phyloP scores from a whole-genome alignment of 1,140 invertebrate species.

The Pomacea maculata region DNA sequence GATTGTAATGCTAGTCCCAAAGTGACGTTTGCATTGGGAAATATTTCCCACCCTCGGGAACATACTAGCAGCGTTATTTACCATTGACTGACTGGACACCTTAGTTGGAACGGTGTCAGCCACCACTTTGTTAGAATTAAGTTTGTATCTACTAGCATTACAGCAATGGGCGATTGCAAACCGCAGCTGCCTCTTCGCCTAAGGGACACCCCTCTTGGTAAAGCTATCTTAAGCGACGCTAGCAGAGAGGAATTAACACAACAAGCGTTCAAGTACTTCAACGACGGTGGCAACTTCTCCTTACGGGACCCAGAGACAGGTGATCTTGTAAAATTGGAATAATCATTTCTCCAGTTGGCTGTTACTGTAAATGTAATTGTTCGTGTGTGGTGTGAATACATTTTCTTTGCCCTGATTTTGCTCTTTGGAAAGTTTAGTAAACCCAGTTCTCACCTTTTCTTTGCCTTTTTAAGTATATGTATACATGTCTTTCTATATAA shows the following conservation, averaged over 20 bases:
- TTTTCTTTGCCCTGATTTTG: too few relatives aligned
- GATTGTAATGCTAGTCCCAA: too few relatives aligned
- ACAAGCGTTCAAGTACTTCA: conserved; percentile 2
- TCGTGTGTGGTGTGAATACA: not conserved
- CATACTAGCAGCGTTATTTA: not conserved
- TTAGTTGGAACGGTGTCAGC: not conserved
- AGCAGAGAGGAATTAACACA: conserved; percentile 30
- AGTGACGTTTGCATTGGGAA: too few relatives aligned
- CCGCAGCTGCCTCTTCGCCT: not conserved
- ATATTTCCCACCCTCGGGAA: too few relatives aligned
- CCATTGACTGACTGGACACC: not conserved
- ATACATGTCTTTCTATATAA: not conserved
- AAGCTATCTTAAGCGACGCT: conserved; percentile 42
- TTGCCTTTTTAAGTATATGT: not conserved
- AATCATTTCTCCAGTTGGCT: too few relatives aligned
- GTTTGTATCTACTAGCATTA: not conserved
- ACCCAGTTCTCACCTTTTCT: not conserved
- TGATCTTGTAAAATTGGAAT: not conserved
- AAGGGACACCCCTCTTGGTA: not conserved
- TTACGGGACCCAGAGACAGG: conserved; percentile 14
- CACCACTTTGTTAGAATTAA: not conserved
- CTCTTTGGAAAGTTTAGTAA: too few relatives aligned
- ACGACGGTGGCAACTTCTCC: conserved; percentile 4
- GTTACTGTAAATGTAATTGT: not conserved
- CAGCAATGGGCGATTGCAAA: not conserved